Percentiles rank a stretch among this genome's conserved stretches.
These are phyloP conservation scores for Tetragnatha versicolor DNA, from an alignment of 1,140 invertebrate species.

Conservation along the genomic window DNA sequence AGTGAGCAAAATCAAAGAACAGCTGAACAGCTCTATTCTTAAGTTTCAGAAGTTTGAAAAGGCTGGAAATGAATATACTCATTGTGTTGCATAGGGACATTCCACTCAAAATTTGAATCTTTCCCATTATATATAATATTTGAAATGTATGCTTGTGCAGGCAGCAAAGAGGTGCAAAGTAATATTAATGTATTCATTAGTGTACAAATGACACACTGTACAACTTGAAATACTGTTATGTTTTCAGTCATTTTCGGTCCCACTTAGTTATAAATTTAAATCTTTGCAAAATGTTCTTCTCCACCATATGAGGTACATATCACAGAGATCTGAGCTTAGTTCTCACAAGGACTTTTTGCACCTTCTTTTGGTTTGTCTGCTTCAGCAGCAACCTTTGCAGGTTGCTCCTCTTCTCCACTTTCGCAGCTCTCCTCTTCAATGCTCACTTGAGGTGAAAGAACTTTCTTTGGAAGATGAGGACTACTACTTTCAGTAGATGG, in stretches of 20 bases:
- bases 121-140: slow-evolving; percentile 12
- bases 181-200: slow-evolving; percentile 40
- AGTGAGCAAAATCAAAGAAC: slow-evolving; percentile 38
- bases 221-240: slow-evolving; percentile 50
- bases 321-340: slow-evolving; percentile 54
- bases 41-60: slow-evolving; percentile 39
- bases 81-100: slow-evolving; percentile 36
- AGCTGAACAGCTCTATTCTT: slow-evolving; percentile 43
- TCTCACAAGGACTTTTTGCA: slow-evolving; percentile 25
- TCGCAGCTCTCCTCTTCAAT: slow-evolving; percentile 56
- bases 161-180: slow-evolving; percentile 56
- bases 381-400: too few relatives aligned
- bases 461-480: slow-evolving; percentile 39
- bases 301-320: slow-evolving; percentile 49
- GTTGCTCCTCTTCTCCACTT: slow-evolving; percentile 29
- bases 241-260: slow-evolving; percentile 47
- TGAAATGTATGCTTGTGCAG: slow-evolving; percentile 47
- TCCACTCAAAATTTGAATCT: slow-evolving; percentile 6
- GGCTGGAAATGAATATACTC: slow-evolving; percentile 37
- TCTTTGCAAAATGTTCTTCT: slow-evolving; percentile 38
- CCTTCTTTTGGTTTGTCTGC: slow-evolving; percentile 6
- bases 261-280: slow-evolving; percentile 47
- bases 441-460: slow-evolving; percentile 54
- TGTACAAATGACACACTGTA: slow-evolving; percentile 38
- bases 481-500: slow-evolving; percentile 47